Evolutionary conservation across 2,797 vertebrate genomes (phyloP).

Genomic region (Hemibagrus guttatus): DNA sequence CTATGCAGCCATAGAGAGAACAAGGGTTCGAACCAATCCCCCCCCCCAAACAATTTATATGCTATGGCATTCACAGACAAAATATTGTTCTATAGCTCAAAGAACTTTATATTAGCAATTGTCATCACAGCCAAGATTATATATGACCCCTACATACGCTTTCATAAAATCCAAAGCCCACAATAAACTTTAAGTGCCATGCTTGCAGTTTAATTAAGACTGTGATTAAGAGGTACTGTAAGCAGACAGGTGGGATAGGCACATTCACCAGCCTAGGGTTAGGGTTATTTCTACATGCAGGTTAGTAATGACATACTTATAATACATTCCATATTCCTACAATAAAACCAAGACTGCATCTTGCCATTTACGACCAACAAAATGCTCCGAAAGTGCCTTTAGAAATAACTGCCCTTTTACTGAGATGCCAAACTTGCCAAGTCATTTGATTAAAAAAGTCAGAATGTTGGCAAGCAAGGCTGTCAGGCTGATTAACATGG

Average conservation of each 20-base stretch:
- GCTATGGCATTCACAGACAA: neutral
- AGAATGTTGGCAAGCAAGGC: constrained; percentile 15
- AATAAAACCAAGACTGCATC: neutral
- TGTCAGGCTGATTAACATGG: constrained; percentile 22
- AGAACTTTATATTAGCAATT: neutral
- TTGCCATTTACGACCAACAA: neutral
- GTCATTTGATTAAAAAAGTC: constrained; percentile 14
- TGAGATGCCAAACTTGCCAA: constrained; percentile 16
- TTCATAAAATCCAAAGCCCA: neutral
- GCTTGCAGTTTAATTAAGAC: constrained; percentile 12
- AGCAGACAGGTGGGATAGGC: neutral
- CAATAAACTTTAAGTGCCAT: constrained; percentile 13
- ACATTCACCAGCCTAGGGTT: constrained; percentile 7
- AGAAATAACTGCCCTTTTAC: constrained; percentile 18
- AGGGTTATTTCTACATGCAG: neutral
- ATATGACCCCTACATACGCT: neutral
- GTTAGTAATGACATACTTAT: neutral
- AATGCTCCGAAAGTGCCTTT: neutral
- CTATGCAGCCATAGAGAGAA: neutral
- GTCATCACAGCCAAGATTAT: neutral
- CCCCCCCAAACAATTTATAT: neutral
- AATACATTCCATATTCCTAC: neutral
- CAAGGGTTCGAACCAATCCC: neutral
- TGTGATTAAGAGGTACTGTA: neutral
- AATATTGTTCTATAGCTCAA: neutral